A percentile compares a stretch with the other conserved stretches of the same genome.
Conservation (phyloP, 2,113 vertebrate species). For the Strix uralensis region DNA sequence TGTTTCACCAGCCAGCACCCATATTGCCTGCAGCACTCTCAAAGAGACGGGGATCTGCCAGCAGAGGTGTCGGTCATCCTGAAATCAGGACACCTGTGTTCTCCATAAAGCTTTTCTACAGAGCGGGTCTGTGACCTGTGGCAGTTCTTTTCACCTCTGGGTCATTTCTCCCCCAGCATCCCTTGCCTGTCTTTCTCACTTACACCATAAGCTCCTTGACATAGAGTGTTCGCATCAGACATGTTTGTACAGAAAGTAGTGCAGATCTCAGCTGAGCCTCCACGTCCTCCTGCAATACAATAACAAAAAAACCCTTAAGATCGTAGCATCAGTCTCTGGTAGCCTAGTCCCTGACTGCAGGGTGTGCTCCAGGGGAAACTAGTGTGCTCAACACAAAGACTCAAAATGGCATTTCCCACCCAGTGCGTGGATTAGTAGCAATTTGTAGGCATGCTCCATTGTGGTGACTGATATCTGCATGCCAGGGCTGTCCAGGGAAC, state of each 20-base stretch:
- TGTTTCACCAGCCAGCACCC: neutral
- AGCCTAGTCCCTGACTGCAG: neutral
- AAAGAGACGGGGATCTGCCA: neutral
- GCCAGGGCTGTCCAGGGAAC: neutral
- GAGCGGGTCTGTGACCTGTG: neutral
- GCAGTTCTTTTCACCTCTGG: neutral
- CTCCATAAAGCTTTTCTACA: neutral
- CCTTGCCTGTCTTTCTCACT: neutral
- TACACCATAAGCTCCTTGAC: neutral
- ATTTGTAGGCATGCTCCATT: rapidly evolving
- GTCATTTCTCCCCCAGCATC: neutral
- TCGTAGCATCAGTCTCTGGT: neutral
- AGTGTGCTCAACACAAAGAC: neutral
- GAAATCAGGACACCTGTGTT: neutral
- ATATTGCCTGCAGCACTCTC: neutral
- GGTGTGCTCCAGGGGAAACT: neutral
- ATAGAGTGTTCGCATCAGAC: neutral
- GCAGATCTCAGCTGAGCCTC: neutral
- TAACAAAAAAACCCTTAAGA: neutral
- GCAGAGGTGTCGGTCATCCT: neutral
- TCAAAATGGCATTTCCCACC: neutral
- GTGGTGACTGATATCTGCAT: neutral
- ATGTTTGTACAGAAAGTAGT: neutral
- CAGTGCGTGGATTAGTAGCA: neutral
- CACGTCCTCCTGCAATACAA: rapidly evolving